Evolutionary conservation across 1,140 invertebrate species (phyloP), one percentile per base, ranked within the genome.

Genomic region (Diachasma alloeum): DNA sequence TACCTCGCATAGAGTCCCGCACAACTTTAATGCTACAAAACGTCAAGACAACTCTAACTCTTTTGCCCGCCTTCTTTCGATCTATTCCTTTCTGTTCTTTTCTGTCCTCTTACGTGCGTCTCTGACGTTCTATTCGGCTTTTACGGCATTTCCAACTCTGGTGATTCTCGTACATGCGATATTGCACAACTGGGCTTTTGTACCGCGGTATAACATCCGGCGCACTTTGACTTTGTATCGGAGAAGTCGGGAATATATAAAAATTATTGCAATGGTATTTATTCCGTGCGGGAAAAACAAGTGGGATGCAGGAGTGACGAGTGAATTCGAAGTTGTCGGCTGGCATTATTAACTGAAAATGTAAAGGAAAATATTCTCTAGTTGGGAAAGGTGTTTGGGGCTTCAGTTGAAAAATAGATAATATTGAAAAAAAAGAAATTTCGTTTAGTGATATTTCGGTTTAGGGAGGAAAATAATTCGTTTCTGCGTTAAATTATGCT

Each of bases 11-110:
- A 59, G 10, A 72, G 44, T 10, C 13, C 67, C 42, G 11, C 67
- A 42, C 36, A 69, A 42, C 19, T 37, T 67, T 67, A 22, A 67
- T 67, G n/a, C n/a, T 56, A 15, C 59, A 26, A 63, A 63, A 63
- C 59, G 59, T 31, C 24, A 63, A 63, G 59, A 63, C 11, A 26
- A 63, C 59, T 31, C 59, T 63, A 63, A 63, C 59, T 63, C 59
- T 15, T 26, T 63, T 63, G 19, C 59, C 59, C 59, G 59, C 59
- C 59, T 63, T 63, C 59, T 19, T 63, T 63, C 59, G 59, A 63
- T 63, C 59, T 63, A 63, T 31, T 63, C 59, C 59, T 26, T 63
- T 63, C 59, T 26, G 59, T 63, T 19, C 48, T 53, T 10, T 13
- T 42, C 39, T 42, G 39, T 56, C 48, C 48, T 56, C 31, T 31